phyloP scores from a whole-genome alignment of 2,888 invertebrate species.

The Drosophila infuscata region DNA sequence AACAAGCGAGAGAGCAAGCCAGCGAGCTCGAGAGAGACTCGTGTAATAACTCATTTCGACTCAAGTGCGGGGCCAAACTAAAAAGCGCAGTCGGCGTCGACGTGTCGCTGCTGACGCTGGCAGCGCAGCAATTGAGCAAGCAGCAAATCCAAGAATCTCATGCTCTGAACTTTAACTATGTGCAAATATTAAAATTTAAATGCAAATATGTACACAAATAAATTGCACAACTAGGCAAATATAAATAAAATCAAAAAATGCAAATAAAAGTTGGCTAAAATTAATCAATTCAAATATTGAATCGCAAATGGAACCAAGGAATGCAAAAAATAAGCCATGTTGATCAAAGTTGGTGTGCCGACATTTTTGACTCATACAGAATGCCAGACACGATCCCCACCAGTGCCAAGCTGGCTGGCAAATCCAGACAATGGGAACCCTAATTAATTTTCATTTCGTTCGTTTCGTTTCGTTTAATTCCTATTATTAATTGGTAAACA shows the following conservation, averaged over 20 bases:
- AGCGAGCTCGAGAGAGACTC: conserved; percentile 40
- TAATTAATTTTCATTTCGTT: conserved; percentile 67
- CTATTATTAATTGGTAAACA: conserved; percentile 72
- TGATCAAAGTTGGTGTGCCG: conserved; percentile 67
- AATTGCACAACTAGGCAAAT: conserved; percentile 59
- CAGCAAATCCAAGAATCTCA: conserved; percentile 67
- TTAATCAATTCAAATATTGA: conserved; percentile 46
- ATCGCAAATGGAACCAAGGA: conserved; percentile 1
- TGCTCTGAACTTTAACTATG: conserved; percentile 70
- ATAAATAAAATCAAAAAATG: conserved; percentile 35
- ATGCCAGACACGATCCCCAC: neutral
- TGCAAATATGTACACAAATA: conserved; percentile 38
- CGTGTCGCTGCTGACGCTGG: conserved; percentile 18
- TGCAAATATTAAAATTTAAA: conserved; percentile 2
- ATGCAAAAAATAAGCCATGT: conserved; percentile 4
- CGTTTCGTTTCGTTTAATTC: conserved; percentile 48
- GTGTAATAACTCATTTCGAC: conserved; percentile 71
- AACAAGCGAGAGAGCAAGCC: conserved; percentile 20
- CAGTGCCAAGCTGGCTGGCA: conserved; percentile 68
- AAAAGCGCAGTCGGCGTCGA: conserved; percentile 30
- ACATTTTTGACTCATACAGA: conserved; percentile 57
- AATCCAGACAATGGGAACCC: conserved; percentile 53
- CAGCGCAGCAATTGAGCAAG: conserved; percentile 20
- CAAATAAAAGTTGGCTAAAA: conserved; percentile 38
- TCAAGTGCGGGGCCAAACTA: conserved; percentile 72